These are phyloP conservation scores for Lepidocyrtoides sp. DNA, from an alignment of 2,888 invertebrate species.

Conservation along the genomic window DNA sequence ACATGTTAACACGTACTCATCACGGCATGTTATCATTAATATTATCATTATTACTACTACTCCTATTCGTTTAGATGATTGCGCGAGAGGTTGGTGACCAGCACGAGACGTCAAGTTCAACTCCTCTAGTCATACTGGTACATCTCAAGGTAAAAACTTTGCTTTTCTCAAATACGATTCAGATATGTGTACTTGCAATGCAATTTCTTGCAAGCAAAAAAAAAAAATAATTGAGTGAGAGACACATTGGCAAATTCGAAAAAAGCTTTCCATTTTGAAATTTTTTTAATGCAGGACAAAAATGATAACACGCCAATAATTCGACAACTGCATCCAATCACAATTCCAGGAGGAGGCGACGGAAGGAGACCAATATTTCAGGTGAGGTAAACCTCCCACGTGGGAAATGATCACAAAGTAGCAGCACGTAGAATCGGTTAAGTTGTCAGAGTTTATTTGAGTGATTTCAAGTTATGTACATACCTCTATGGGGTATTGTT, in stretches of 20 bases:
- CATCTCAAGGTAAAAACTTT: conserved; percentile 71
- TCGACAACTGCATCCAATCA: conserved; percentile 93
- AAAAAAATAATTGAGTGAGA: background rate
- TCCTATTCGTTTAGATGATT: conserved; percentile 89
- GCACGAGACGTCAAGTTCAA: conserved; percentile 92
- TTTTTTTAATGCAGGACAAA: conserved; percentile 89
- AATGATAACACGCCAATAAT: conserved; percentile 95
- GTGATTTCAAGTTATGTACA: too few species aligned
- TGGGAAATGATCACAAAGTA: too few species aligned
- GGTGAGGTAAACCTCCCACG: too few species aligned
- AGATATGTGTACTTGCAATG: too few species aligned
- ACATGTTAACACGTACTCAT: conserved; percentile 68
- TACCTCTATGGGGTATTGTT: too few species aligned
- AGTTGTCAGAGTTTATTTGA: too few species aligned
- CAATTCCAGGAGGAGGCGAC: conserved; percentile 93
- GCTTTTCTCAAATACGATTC: too few species aligned
- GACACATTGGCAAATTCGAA: too few species aligned
- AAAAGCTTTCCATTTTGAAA: background rate
- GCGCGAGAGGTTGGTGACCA: conserved; percentile 91
- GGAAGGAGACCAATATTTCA: conserved; percentile 90
- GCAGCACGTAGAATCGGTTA: too few species aligned
- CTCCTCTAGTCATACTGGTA: conserved; percentile 92
- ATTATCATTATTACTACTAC: conserved; percentile 15
- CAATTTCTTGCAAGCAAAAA: background rate
- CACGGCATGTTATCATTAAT: conserved; percentile 24